These are phyloP conservation scores for Pelochelys cantorii DNA, from an alignment of 2,797 vertebrate species.

Conservation along the genomic window DNA sequence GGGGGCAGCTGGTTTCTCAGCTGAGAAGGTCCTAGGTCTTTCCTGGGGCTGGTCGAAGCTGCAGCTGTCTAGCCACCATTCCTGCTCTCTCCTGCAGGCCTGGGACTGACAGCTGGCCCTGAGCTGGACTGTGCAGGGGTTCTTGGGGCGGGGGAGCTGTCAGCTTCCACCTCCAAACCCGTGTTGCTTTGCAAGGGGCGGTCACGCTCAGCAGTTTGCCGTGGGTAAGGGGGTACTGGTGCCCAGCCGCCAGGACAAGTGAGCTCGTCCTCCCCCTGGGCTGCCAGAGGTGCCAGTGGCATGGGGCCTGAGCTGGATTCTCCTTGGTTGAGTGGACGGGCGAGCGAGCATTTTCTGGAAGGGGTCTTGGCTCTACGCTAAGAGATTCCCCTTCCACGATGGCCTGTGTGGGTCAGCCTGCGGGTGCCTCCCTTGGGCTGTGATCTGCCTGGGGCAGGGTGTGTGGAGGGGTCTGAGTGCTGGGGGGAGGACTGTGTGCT, in stretches of 20 bases:
- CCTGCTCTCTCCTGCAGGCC: background rate
- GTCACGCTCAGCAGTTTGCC: no score
- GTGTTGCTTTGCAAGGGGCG: no score
- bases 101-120: background rate
- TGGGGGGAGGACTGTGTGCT: background rate
- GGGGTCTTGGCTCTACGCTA: background rate
- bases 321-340: background rate
- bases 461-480: background rate
- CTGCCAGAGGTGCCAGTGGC: background rate
- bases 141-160: no score
- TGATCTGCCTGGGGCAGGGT: background rate
- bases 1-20: background rate
- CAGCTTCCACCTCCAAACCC: no score
- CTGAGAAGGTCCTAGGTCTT: background rate
- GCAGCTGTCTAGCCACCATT: background rate
- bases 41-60: background rate
- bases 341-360: background rate
- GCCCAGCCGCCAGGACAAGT: background rate
- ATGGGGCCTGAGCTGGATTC: background rate
- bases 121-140: no score
- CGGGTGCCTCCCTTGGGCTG: background rate
- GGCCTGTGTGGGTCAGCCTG: background rate
- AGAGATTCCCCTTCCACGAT: background rate
- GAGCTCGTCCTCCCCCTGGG: background rate
- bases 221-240: no score